Conservation (phyloP, 1,140 invertebrate species). For the Sinella curviseta region DNA sequence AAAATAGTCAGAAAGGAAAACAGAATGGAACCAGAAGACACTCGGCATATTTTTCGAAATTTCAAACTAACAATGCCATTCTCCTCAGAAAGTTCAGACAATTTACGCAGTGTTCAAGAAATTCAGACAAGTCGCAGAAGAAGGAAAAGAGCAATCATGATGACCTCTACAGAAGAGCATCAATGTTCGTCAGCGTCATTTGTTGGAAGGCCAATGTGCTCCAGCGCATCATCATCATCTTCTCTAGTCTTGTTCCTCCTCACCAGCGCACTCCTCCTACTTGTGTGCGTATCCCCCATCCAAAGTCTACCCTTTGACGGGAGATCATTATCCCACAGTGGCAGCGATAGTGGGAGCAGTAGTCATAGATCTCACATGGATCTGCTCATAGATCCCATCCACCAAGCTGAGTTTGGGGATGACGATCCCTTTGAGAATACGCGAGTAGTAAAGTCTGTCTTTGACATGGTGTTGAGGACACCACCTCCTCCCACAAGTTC, state of each 20-base stretch:
- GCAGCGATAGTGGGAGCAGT: not conserved
- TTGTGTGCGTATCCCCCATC: not conserved
- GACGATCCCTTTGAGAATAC: conserved; percentile 20
- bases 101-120: too few relatives aligned
- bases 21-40: too few relatives aligned
- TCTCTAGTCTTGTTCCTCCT: not conserved
- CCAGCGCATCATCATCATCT: not conserved
- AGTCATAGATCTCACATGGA: conserved; percentile 19
- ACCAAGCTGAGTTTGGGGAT: conserved; percentile 20
- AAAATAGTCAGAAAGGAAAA: too few relatives aligned
- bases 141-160: too few relatives aligned
- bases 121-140: too few relatives aligned
- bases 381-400: conserved; percentile 30
- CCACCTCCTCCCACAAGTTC: conserved; percentile 8
- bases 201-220: too few relatives aligned
- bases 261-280: not conserved
- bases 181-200: too few relatives aligned
- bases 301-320: not conserved
- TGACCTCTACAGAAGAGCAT: too few relatives aligned
- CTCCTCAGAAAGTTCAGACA: too few relatives aligned
- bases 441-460: conserved; percentile 36
- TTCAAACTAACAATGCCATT: too few relatives aligned
- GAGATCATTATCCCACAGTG: not conserved
- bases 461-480: conserved; percentile 26
- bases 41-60: too few relatives aligned